A percentile compares a stretch with the other conserved stretches of the same genome.
Conservation (phyloP, 2,888 invertebrate species). For the Meloe dianella region DNA sequence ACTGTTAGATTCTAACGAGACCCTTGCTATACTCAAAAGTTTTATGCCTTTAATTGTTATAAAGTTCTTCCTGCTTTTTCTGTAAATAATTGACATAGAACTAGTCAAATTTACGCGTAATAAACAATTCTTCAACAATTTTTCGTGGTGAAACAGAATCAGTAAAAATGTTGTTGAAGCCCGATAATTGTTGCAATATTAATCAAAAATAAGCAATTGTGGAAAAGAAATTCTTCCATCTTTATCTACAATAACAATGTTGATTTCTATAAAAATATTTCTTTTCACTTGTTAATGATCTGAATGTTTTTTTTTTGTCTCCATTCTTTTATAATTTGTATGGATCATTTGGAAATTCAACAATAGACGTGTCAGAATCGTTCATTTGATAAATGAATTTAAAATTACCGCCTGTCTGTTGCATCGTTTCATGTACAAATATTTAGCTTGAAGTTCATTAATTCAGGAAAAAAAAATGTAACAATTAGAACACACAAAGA, state of each 20-base stretch:
- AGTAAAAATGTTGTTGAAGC: neutral
- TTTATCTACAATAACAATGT: neutral
- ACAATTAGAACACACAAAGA: neutral
- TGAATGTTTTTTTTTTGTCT: neutral
- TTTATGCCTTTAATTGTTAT: too few species aligned
- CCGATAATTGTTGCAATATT: neutral
- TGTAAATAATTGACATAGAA: too few species aligned
- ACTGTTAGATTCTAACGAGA: too few species aligned
- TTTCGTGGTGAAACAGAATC: too few species aligned
- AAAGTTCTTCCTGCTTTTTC: too few species aligned
- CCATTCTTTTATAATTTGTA: neutral
- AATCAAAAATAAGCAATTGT: neutral
- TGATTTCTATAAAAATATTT: neutral
- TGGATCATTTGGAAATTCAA: neutral
- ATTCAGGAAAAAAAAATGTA: neutral
- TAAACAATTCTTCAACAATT: too few species aligned
- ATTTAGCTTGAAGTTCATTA: neutral
- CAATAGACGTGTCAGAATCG: neutral
- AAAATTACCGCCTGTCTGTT: slow-evolving; percentile 1
- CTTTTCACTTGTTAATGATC: neutral
- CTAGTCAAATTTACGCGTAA: too few species aligned
- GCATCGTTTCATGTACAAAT: neutral
- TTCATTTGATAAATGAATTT: slow-evolving; percentile 9
- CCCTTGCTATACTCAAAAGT: too few species aligned
- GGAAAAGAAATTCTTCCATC: neutral